A percentile compares a stretch with the other conserved stretches of the same genome.
Evolutionary conservation across 1,140 invertebrate genomes (phyloP).

Genomic region (Leptinotarsa lineolata): DNA sequence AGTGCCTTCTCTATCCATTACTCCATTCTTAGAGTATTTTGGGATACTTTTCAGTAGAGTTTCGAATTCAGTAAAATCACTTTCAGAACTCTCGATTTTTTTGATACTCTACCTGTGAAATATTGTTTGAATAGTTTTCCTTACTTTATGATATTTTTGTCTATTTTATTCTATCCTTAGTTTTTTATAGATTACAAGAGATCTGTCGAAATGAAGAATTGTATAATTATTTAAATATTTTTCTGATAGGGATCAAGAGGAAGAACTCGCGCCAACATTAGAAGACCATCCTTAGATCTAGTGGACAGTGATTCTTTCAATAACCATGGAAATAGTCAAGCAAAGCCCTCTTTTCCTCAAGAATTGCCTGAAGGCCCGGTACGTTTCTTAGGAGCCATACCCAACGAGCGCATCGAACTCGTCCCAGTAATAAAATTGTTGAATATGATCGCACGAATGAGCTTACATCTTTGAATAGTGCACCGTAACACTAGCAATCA

Average conservation of each 20-base stretch:
- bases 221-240: background rate
- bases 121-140: too few species aligned
- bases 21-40: too few species aligned
- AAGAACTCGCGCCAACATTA: conserved; percentile 56
- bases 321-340: conserved; percentile 61
- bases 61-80: too few species aligned
- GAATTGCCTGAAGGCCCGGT: conserved; percentile 62
- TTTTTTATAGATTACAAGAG: too few species aligned
- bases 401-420: conserved; percentile 60
- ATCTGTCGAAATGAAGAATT: too few species aligned
- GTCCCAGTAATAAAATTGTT: conserved; percentile 41
- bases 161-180: too few species aligned
- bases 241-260: conserved; percentile 47
- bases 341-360: conserved; percentile 59
- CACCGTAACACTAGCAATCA: background rate
- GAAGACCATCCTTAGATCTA: conserved; percentile 73
- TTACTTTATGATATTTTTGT: too few species aligned
- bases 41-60: too few species aligned
- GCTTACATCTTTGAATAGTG: background rate
- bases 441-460: conserved; percentile 23
- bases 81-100: too few species aligned
- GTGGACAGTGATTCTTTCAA: conserved; percentile 80
- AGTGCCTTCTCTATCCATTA: too few species aligned
- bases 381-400: conserved; percentile 63
- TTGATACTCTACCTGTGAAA: too few species aligned